phyloP scores from a whole-genome alignment of 2,797 vertebrate genomes.

The Leuciscus waleckii region DNA sequence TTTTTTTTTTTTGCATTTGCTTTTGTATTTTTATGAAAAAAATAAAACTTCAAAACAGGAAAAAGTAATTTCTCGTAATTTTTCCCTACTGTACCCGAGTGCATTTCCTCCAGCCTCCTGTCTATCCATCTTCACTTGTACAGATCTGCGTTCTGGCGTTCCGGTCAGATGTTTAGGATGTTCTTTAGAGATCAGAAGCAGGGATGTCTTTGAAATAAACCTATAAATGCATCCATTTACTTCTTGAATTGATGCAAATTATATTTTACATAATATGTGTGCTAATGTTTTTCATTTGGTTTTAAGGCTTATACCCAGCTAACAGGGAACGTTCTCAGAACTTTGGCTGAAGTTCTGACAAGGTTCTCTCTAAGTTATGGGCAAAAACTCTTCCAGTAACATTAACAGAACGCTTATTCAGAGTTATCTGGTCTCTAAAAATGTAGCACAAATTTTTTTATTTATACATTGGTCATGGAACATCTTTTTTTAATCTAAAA shows the following conservation, averaged over 20 bases:
- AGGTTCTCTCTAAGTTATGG: neutral
- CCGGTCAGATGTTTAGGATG: neutral
- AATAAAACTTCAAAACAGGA: slow-evolving; percentile 63
- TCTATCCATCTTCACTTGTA: slow-evolving; percentile 42
- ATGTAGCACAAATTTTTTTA: neutral
- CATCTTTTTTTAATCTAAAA: neutral
- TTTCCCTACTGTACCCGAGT: neutral
- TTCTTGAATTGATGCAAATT: neutral
- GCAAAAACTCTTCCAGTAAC: neutral
- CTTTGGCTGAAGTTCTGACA: neutral
- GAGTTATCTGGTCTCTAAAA: neutral
- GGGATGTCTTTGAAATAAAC: neutral
- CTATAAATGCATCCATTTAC: neutral
- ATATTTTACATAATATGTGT: neutral
- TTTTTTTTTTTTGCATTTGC: neutral
- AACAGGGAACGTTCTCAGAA: neutral
- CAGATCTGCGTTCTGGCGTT: slow-evolving; percentile 39
- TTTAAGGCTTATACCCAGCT: neutral
- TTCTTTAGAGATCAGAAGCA: neutral
- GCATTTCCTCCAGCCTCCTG: slow-evolving; percentile 4
- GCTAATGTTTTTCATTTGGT: neutral
- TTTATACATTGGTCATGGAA: neutral
- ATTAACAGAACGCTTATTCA: neutral
- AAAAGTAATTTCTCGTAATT: neutral
- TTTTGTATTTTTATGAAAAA: slow-evolving; percentile 53